Conservation (phyloP, 1,140 invertebrate genomes). For the Drosophila kikkawai region DNA sequence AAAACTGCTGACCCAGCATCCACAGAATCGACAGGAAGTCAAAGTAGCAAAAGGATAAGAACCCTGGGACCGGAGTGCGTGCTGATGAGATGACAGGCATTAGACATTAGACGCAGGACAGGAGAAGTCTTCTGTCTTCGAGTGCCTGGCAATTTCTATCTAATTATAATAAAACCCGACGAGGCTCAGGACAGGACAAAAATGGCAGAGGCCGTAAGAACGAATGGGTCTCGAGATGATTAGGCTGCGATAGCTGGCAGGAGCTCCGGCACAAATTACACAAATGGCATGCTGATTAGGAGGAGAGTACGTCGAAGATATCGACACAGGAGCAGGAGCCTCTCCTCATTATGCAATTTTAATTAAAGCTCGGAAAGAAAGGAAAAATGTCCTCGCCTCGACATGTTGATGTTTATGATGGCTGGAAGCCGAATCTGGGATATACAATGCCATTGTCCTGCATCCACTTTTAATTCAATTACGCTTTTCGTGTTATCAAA, state of each 20-base stretch:
- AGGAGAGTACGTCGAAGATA: conserved; percentile 44
- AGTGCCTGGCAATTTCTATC: conserved; percentile 54
- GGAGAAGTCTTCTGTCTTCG: conserved; percentile 29
- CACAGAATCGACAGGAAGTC: conserved; percentile 53
- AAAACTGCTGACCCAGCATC: conserved; percentile 70
- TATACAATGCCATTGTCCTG: conserved; percentile 20
- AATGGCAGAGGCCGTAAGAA: conserved; percentile 43
- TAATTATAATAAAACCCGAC: conserved; percentile 70
- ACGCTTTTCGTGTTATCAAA: conserved; percentile 65
- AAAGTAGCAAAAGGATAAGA: conserved; percentile 50
- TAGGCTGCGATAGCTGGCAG: conserved; percentile 48
- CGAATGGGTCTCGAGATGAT: conserved; percentile 57
- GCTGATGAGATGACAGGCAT: conserved; percentile 52
- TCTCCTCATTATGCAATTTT: conserved; percentile 66
- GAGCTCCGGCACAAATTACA: conserved; percentile 57
- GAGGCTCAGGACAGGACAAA: conserved; percentile 18
- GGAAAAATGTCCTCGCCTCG: conserved; percentile 16
- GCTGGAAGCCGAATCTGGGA: not conserved
- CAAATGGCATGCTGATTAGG: conserved; percentile 75
- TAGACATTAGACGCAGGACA: conserved; percentile 38
- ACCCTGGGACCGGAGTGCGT: conserved; percentile 15
- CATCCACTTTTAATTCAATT: conserved; percentile 83
- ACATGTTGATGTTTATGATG: conserved; percentile 68
- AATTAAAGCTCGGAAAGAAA: conserved; percentile 56
- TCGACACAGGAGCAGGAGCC: conserved; percentile 5